Evolutionary conservation across 2,888 invertebrate genomes (phyloP), one percentile per base, ranked within the genome.

Genomic region (Operophtera brumata): DNA sequence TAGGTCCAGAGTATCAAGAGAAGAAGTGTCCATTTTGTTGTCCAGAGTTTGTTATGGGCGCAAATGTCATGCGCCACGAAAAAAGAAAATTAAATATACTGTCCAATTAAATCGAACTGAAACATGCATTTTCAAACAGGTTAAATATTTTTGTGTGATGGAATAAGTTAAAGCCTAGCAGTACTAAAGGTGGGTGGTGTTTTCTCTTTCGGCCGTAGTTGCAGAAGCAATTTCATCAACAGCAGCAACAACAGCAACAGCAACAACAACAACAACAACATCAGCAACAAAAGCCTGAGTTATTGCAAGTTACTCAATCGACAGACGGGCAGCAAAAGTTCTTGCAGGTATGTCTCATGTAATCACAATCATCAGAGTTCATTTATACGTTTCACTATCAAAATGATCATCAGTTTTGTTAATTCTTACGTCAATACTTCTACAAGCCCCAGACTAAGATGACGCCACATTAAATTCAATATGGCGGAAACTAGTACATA

Each of bases 311-410:
- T 2, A 70, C 78, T 0, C 82, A 83, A 32, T 82, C 69, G 65
- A 47, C 82, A 62, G 71, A 67, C 42, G 82, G 91, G 49, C 91
- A 91, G 57, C 86, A 88, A 59, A 89, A 89, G 59, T 89, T 85
- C 68, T 73, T 89, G 54, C 89, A 89, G 81, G 89, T 86, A 20
- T 12, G 36, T 42, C 2, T 47, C 20, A 20, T 20, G 12, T 35
- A 11, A 25, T 26, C 14, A 32, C 14, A 34, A 25, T 11, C 12
- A 35, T 49, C 11, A 5, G 40, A 20, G 10, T 26, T 25, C 6
- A 32, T 7, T 2, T 26, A 26, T 26, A 6, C 2, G 26, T 9
- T 30, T 7, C 9, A 34, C 26, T 3, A 36, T 35, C 10, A 8
- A 30, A 36, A 13, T 26, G 6, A 39, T 4, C 25, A 25, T n/a